Base-by-base conservation (phyloP, 2,113 vertebrate species). In the Speoplatyrhinus poulsoni region DNA sequence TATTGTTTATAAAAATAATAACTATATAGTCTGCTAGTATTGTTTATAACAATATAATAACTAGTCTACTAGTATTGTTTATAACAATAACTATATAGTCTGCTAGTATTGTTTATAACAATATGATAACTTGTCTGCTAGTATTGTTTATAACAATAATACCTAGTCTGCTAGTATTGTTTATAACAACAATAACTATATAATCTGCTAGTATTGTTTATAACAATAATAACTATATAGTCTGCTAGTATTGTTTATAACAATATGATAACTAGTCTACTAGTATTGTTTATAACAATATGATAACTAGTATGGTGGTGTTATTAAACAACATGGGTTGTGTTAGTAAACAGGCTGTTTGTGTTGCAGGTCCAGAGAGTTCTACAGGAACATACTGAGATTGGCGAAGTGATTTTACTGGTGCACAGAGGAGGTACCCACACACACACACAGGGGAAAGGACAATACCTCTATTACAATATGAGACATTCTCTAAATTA, bases 361-460 rank as follows among this genome's bases (percentile, higher is more conserved):
- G 46, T 54, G n/a, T 70, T 62, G 48, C 75, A 93, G 91, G 92
- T 93, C 50, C 92, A 94, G 83, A 91, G 90, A 72, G 69, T 92
- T 65, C 83, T 94, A 60, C 93, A 94, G 63, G 93, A 93, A 48
- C 92, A 94, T 79, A 92, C 89, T 48, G 92, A 90, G 67, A 86
- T 87, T 60, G 93, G 91, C 16, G 92, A 93, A 32, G 91, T 94
- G 75, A 89, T 93, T 2, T 87, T 94, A 3, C 87, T 94, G 82
- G 90, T 94, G 71, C 85, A 88, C 73, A 88, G 91, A 85, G 85
- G 84, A 81, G 87, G 93, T 85, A 69, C 36, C 36, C 17, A 15
- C 9, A 49, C 6, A 12, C 56, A 58, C 56, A 54, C 50, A 13
- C 50, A 53, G 26, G 36, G 36, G 36, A 8, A 41, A 8, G 36